Conservation (phyloP, 2,888 invertebrate species). For the Harmothoe impar region DNA sequence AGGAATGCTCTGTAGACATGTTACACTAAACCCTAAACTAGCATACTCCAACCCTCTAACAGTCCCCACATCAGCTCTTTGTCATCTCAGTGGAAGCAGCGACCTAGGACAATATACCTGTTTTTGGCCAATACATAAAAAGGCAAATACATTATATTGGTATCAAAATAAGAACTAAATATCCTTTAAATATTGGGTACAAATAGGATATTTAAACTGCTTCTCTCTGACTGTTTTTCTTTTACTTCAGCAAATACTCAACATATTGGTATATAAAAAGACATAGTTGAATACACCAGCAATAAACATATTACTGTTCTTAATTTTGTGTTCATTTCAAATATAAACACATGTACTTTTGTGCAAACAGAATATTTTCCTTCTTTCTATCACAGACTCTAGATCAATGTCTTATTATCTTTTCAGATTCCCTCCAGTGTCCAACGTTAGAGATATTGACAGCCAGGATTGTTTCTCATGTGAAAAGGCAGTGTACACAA, state of each 20-base stretch:
- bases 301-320: background rate
- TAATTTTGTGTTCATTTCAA: slow-evolving; percentile 36
- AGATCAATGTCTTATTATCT: slow-evolving; percentile 6
- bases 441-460: background rate
- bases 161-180: slow-evolving; percentile 28
- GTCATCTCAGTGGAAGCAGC: slow-evolving; percentile 1
- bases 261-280: background rate
- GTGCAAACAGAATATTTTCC: slow-evolving; percentile 43
- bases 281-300: slow-evolving; percentile 11
- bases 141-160: slow-evolving; percentile 16
- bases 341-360: background rate
- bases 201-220: slow-evolving; percentile 16
- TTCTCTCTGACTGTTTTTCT: background rate
- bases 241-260: background rate
- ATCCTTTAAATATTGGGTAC: background rate
- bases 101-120: background rate
- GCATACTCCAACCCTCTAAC: background rate
- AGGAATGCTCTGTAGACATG: slow-evolving; percentile 58
- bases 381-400: slow-evolving; percentile 58
- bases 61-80: slow-evolving; percentile 12
- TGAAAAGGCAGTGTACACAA: background rate
- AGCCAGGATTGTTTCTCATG: background rate
- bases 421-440: background rate
- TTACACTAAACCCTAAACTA: background rate
- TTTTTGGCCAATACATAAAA: slow-evolving; percentile 33